phyloP scores from a whole-genome alignment of 2,888 invertebrate genomes.

The Synanthedon formicaeformis region DNA sequence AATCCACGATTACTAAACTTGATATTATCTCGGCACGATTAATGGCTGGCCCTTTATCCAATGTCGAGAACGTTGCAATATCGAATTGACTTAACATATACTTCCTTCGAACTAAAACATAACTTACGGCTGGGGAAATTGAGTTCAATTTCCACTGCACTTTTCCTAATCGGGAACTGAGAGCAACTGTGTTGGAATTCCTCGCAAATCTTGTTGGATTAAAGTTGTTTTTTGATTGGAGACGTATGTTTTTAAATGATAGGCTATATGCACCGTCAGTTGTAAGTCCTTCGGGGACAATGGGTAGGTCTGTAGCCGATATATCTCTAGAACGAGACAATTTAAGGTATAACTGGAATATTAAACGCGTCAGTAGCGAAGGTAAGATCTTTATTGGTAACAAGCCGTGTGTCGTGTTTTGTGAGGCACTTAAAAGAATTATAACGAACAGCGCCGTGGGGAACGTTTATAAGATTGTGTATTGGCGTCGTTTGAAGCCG shows the following conservation, averaged over 20 bases:
- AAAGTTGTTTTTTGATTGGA: conserved; percentile 15
- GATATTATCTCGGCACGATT: conserved; percentile 62
- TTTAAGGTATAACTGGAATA: conserved; percentile 58
- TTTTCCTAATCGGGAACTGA: not conserved
- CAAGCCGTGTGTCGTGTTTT: not conserved
- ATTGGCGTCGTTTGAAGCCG: not conserved
- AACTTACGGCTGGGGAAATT: not conserved
- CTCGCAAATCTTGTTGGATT: conserved; percentile 6
- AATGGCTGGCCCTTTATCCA: conserved; percentile 61
- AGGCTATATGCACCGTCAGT: conserved; percentile 43
- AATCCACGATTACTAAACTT: conserved; percentile 57
- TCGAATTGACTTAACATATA: conserved; percentile 8
- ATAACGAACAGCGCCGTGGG: not conserved
- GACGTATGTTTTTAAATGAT: conserved; percentile 15
- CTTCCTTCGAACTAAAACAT: not conserved
- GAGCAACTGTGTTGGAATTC: conserved; percentile 5
- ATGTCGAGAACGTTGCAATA: conserved; percentile 34
- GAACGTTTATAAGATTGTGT: not conserved
- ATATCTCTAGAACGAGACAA: conserved; percentile 59
- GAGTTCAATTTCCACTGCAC: not conserved
- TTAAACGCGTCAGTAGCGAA: conserved; percentile 34
- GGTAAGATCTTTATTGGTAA: conserved; percentile 6
- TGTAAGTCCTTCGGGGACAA: conserved; percentile 60
- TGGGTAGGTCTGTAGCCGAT: conserved; percentile 56
- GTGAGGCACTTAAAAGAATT: not conserved